Evolutionary conservation across 2,113 vertebrate species (phyloP), one percentile per base, ranked within the genome.

Genomic region (Sigmodon hispidus): DNA sequence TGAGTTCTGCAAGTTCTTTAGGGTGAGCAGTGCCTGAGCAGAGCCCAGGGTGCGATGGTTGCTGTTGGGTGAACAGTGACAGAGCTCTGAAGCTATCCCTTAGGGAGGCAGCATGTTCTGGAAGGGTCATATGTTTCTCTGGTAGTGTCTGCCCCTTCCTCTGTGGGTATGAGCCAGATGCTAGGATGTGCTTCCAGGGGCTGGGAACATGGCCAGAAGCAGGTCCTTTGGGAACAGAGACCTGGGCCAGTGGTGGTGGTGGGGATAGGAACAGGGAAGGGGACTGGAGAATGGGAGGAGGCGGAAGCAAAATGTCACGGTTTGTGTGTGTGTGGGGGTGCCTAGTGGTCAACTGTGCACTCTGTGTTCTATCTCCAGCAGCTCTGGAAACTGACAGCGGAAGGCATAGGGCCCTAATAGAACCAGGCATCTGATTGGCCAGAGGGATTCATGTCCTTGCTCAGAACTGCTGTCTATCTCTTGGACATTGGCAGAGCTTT

Each of bases 171-270:
- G 50, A 95, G 76, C 87, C 96, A 96, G 93, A 92, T 95, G 94
- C 80, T 91, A 70, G 93, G 69, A 70, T 93, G 59, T 94, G 84
- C 93, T 96, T 96, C 84, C 89, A 94, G 84, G 85, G 91, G 13
- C 87, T 94, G 93, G 96, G 93, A 96, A 88, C 77, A 40, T 57
- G 85, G 90, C 96, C 94, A 91, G 83, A 95, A 95, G 87, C 2
- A 70, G 91, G 87, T 87, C 95, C 91, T 96, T 93, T 87, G 96
- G 93, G 93, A 96, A 43, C 59, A 91, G 94, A 97, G 96, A 77
- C 96, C 91, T 91, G 87, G 85, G 81, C 43, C 34, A 63, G 16
- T 94, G 84, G 43, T 31, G 10, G 57, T 40, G 50, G 57, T 3
- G 9, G 45, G 3, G 43, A 70, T 83, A 57, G 86, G 89, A 86